phyloP scores from a whole-genome alignment of 92 coral and sea anemone species.

The Bergia sp. region DNA sequence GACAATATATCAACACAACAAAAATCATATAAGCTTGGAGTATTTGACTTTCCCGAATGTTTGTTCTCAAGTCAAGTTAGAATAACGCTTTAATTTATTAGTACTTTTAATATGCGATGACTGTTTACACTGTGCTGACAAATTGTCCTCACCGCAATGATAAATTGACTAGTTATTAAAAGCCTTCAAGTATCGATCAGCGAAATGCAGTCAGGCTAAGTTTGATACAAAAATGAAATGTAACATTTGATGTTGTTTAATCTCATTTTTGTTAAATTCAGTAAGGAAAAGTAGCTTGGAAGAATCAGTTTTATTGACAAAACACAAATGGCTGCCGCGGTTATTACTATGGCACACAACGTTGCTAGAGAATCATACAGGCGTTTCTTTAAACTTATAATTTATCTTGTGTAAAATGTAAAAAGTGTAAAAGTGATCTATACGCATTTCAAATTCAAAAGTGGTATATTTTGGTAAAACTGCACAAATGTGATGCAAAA shows the following conservation, averaged over 20 bases:
- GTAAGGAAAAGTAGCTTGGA: not conserved
- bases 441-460: too few species aligned
- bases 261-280: not conserved
- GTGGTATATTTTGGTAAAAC: too few species aligned
- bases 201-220: not conserved
- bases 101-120: conserved; percentile 22
- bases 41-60: conserved; percentile 16
- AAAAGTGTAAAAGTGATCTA: too few species aligned
- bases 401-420: not conserved
- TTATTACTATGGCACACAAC: too few species aligned
- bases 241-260: not conserved
- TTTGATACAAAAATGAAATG: not conserved
- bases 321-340: too few species aligned
- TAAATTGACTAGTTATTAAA: not conserved
- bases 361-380: not conserved
- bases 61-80: not conserved
- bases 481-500: too few species aligned
- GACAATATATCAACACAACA: not conserved
- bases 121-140: conserved; percentile 1
- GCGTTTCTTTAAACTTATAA: not conserved
- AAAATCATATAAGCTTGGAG: not conserved
- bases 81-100: not conserved
- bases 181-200: not conserved
- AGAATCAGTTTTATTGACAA: not conserved
- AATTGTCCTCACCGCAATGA: not conserved